Conservation (phyloP, 2,797 vertebrate species). For the Macroramphosus scolopax region DNA sequence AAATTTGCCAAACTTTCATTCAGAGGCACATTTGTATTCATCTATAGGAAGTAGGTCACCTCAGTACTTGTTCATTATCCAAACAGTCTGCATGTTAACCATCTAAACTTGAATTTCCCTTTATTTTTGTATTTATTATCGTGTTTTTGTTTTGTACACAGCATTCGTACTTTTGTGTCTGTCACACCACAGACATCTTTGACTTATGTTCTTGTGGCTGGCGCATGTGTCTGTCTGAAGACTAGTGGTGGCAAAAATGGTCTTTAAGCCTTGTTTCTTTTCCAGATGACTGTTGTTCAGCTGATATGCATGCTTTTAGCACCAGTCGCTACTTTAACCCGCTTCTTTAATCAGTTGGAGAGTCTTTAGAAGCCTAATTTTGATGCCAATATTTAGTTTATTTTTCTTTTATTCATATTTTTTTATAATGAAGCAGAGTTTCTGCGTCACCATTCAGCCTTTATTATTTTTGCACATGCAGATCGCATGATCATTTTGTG, state of each 20-base stretch:
- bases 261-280: conserved; percentile 25
- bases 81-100: conserved; percentile 23
- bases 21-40: background rate
- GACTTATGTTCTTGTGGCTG: conserved; percentile 33
- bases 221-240: conserved; percentile 1
- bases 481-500: conserved; percentile 55
- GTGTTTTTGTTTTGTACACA: conserved; percentile 21
- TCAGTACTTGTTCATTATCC: conserved; percentile 16
- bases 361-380: conserved; percentile 29
- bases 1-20: conserved; percentile 29
- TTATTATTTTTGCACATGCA: conserved; percentile 47
- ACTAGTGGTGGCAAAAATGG: conserved; percentile 24
- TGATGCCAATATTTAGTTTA: conserved; percentile 26
- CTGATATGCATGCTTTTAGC: conserved; percentile 38
- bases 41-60: conserved; percentile 2
- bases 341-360: conserved; percentile 9
- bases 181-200: conserved; percentile 22
- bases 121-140: conserved; percentile 43
- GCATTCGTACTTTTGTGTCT: conserved; percentile 20
- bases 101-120: conserved; percentile 62
- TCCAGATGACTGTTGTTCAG: conserved; percentile 22
- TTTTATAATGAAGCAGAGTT: conserved; percentile 58
- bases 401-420: conserved; percentile 18
- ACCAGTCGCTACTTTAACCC: conserved; percentile 28
- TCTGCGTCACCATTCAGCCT: conserved; percentile 52